Evolutionary conservation across 2,113 vertebrate species (phyloP).

Genomic region (Antigone vipio): DNA sequence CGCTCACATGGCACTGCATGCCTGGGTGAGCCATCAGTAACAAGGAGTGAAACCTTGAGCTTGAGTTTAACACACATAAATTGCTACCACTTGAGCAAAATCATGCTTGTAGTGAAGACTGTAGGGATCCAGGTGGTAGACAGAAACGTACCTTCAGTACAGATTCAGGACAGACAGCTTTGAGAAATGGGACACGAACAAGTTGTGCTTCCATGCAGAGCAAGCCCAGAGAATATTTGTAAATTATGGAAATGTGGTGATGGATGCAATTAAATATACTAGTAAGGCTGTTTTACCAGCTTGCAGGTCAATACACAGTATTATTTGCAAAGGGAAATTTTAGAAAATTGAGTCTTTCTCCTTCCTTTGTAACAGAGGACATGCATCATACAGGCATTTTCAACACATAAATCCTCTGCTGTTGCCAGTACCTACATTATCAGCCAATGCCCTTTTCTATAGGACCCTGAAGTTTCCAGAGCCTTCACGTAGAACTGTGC

Average conservation of each 20-base stretch:
- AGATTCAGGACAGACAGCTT: not conserved
- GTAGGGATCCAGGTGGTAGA: not conserved
- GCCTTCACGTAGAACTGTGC: not conserved
- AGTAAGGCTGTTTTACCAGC: not conserved
- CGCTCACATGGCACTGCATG: fast-evolving
- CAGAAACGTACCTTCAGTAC: not conserved
- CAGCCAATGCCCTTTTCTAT: not conserved
- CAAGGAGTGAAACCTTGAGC: not conserved
- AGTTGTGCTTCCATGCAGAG: not conserved
- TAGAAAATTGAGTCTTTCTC: not conserved
- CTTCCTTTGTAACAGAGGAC: not conserved
- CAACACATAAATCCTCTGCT: not conserved
- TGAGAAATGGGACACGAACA: not conserved
- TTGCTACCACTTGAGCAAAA: not conserved
- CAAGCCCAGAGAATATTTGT: not conserved
- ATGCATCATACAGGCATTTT: not conserved
- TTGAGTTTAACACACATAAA: not conserved
- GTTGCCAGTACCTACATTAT: not conserved
- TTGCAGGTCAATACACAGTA: not conserved
- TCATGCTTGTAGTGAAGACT: not conserved
- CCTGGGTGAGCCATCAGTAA: not conserved
- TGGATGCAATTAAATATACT: not conserved
- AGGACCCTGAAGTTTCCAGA: not conserved
- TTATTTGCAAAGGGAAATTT: not conserved
- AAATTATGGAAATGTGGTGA: not conserved